Conservation (phyloP, 2,888 invertebrate genomes). For the Drosophila anomalata region DNA sequence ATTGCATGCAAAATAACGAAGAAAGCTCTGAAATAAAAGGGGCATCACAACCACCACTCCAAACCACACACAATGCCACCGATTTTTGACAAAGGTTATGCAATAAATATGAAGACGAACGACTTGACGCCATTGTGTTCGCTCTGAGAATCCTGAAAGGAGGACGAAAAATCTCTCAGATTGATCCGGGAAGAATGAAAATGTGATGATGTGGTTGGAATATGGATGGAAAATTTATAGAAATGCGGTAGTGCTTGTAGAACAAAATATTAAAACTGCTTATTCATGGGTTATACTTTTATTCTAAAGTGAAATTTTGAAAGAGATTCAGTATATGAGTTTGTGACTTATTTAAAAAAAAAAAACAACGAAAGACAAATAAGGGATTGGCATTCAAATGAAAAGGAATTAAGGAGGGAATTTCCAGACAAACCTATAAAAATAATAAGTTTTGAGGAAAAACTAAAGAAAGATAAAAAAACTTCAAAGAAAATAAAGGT, state of each 20-base stretch:
- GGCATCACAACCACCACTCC: neutral
- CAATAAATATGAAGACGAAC: slow-evolving; percentile 44
- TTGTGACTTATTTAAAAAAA: neutral
- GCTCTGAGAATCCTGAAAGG: slow-evolving; percentile 14
- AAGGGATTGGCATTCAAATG: slow-evolving; percentile 49
- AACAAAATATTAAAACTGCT: neutral
- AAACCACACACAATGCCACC: slow-evolving; percentile 30
- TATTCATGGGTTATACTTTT: neutral
- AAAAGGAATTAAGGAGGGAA: slow-evolving; percentile 34
- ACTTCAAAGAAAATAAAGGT: neutral
- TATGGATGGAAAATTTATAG: neutral
- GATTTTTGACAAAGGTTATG: slow-evolving; percentile 37
- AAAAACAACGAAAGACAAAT: slow-evolving; percentile 13
- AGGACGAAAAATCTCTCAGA: neutral
- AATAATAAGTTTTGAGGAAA: slow-evolving; percentile 10
- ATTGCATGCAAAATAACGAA: slow-evolving; percentile 38
- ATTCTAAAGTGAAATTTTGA: too few relatives aligned
- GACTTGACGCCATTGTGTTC: slow-evolving; percentile 33
- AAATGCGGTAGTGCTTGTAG: neutral
- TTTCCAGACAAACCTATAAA: slow-evolving; percentile 8
- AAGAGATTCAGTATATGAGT: too few relatives aligned
- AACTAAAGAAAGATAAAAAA: neutral
- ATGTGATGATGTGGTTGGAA: slow-evolving; percentile 6
- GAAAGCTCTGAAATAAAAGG: slow-evolving; percentile 1
- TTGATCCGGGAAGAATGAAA: slow-evolving; percentile 11